Base-by-base conservation (phyloP, 2,797 vertebrate species). In the Coluber constrictor region DNA sequence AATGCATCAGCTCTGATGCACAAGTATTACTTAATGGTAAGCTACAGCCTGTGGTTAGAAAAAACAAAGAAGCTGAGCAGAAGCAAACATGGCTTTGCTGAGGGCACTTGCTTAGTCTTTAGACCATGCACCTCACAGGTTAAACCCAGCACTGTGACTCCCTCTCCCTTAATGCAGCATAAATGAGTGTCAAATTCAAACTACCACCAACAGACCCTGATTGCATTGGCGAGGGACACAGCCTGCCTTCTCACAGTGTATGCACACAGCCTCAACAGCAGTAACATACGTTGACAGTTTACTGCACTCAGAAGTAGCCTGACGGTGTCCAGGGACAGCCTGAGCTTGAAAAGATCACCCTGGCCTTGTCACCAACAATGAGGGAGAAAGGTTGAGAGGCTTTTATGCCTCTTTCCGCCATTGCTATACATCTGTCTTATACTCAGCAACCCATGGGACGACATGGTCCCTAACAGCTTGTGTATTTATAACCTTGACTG, bases 141-240 rank as follows among this genome's bases (percentile, higher is more conserved):
- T 60, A 91, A 90, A 60, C 79, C n/a, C 55, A 57, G 56, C 86
- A 88, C 27, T 11, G 25, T 55, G 92, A 89, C 66, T 56, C 47
- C 43, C 11, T 88, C 86, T 83, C 23, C 10, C 57, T 60, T 86
- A 29, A 56, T 57, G 59, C 83, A 93, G 56, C 87, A 89, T 83
- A 83, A 93, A 59, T 43, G 61, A n/a, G 47, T 60, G 70, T 70
- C 79, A 88, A 56, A 86, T 88, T 88, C 92, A 93, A 83, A 47
- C 57, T 57, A 32, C 51, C 87, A 91, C 59, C 90, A 43, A 59
- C 54, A 89, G 47, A 89, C 57, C 20, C 25, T 56, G 57, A 25
- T 29, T 16, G 56, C 23, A 13, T 37, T 63, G 89, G 63, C 11
- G 12, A 47, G 55, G 86, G 87, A 57, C 66, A 91, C 66, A 25